A percentile compares a stretch with the other conserved stretches of the same genome.
Evolutionary conservation across 2,113 vertebrate species (phyloP).

Genomic region (Acinonyx jubatus): DNA sequence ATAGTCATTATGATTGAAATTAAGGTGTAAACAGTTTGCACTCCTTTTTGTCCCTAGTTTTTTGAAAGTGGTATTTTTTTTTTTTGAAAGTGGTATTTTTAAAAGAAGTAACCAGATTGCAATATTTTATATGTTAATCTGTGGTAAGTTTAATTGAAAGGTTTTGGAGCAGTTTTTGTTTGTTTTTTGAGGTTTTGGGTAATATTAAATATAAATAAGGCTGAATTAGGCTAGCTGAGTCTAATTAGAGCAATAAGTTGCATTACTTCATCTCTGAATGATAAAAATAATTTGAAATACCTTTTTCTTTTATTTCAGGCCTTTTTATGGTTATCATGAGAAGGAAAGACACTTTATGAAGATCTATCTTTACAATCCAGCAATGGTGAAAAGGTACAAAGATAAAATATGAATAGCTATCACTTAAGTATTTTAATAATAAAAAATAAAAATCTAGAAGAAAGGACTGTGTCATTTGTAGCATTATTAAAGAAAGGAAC

Average conservation of each 20-base stretch:
- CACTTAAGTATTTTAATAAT: constrained; percentile 51
- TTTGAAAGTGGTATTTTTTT: constrained; percentile 6
- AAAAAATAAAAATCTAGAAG: constrained; percentile 29
- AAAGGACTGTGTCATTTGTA: constrained; percentile 25
- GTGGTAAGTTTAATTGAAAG: constrained; percentile 19
- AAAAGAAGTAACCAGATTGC: neutral
- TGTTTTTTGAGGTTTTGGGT: neutral
- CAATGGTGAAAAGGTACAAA: constrained; percentile 97
- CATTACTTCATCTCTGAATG: constrained; percentile 56
- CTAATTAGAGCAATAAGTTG: constrained; percentile 36
- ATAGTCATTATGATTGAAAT: neutral
- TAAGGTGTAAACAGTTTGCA: neutral
- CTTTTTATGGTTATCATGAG: constrained; percentile 97
- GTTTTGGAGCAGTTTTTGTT: neutral
- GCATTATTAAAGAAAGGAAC: constrained; percentile 1
- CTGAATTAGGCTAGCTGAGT: neutral
- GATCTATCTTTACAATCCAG: constrained; percentile 98
- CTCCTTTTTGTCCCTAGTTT: neutral
- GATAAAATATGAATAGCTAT: neutral
- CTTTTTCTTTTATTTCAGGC: constrained; percentile 87
- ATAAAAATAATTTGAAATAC: constrained; percentile 63
- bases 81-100: constrained; percentile 19
- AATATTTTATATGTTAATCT: neutral
- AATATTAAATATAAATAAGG: constrained; percentile 51
- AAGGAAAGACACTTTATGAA: constrained; percentile 98